Base-by-base conservation (phyloP, 2,888 invertebrate species). In the Eremobia ochroleuca region DNA sequence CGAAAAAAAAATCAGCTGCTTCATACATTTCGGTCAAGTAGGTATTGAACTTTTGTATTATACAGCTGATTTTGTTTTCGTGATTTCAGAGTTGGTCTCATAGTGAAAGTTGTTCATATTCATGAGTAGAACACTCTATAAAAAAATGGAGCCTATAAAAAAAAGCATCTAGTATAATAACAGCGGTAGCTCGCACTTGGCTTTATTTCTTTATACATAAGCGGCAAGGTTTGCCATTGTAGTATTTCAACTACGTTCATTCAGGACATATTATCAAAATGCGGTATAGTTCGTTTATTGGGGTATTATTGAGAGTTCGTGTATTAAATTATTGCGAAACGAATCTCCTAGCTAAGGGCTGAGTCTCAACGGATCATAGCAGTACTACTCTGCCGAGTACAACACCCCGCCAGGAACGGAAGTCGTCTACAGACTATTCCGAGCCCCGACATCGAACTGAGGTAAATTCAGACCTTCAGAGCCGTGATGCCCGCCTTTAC, bases 371-470 rank as follows among this genome's bases (percentile, higher is more conserved):
- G 96, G 97, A 97, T 97, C 96, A 97, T 97, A 97, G 96, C 83
- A 86, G 73, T 71, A 78, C 87, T 81, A 78, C 85, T 89, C 83
- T 86, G 89, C 93, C 90, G 91, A 87, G 89, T 90, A 87, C 87
- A 86, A 84, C 86, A 88, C 97, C 97, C 97, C 95, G 97, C 96
- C 97, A 95, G 95, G 97, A 95, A 97, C 95, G 92, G 94, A 97
- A 97, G 97, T 97, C 97, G 97, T 97, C 96, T 97, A 94, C 97
- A 97, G 95, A 97, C 96, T 97, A 97, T 97, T 97, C 97, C 94
- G 96, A 97, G 96, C 96, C 94, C 95, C 95, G 94, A 95, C 97
- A 94, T 95, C 95, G 95, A 94, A 95, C 93, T 94, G 91, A 91
- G 88, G 79, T 90, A 89, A 81, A 65, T 85, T 87, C 46, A 46